Base-by-base conservation (phyloP, 2,113 vertebrate species). In the Herpetotheres cachinnans region DNA sequence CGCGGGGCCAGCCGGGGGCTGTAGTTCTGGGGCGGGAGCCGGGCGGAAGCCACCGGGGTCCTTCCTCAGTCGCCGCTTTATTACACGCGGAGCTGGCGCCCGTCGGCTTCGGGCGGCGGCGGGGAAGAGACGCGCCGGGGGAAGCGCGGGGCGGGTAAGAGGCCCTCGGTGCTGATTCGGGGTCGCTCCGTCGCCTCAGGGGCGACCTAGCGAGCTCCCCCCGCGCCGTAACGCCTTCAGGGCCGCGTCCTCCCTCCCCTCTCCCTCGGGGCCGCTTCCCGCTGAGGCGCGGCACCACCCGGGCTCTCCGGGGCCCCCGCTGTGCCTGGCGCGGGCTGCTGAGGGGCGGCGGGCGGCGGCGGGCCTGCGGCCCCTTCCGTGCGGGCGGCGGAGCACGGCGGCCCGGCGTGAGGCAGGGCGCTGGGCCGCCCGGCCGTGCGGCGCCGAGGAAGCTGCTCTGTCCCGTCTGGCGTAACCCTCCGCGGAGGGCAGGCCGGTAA, bases 1-100 rank as follows among this genome's bases (percentile, higher is more conserved):
- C 34, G 86, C 55, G 72, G 44, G 46, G 95, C 50, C 21, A 54
- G 86, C 74, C 49, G 96, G 97, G 92, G 92, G 30, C 25, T 66
- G 95, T 96, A 97, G 96, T 95, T 76, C 81, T 26, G 86, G 16
- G 38, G 36, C 49, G n/a, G 44, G 24, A 66, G 65, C 29, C 32
- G 30, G 87, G 79, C 91, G 91, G 95, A 90, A 88, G 59, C 46
- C 34, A 20, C 24, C 22, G n/a, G 40, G 16, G 62, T 10, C 2
- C 54, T 50, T 58, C 80, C 61, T 77, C 84, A 25, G 88, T 36
- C 65, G 44, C 65, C 6, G 40, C 32, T 8, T 50, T 29, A 50
- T 50, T 42, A 55, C 63, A 46, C 1, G n/a, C 9, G 7, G 58
- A 34, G 36, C 77, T 38, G 24, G 4, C 12, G 40, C 49, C 49